These are phyloP conservation scores for Sebastes kiyomatsui DNA, from an alignment of 2,797 vertebrate genomes.

Conservation along the genomic window DNA sequence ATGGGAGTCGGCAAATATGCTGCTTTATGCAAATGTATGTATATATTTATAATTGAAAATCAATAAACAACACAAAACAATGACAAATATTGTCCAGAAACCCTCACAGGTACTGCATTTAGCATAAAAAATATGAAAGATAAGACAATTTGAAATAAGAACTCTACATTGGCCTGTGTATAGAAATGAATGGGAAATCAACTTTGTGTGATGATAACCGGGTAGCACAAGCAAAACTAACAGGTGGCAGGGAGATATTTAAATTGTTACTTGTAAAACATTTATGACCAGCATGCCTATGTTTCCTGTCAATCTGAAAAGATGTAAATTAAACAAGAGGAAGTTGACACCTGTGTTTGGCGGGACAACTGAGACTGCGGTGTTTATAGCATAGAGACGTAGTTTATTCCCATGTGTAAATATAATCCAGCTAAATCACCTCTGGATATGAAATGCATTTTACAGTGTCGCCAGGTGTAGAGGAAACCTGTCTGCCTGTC, in stretches of 20 bases:
- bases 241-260: not conserved
- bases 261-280: not conserved
- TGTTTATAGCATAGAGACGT: not conserved
- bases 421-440: conserved; percentile 24
- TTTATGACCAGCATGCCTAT: not conserved
- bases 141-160: not conserved
- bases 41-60: too few species aligned
- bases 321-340: not conserved
- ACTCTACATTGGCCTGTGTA: not conserved
- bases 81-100: too few species aligned
- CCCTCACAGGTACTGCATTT: too few species aligned
- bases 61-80: too few species aligned
- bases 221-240: not conserved
- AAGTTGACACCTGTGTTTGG: not conserved
- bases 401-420: conserved; percentile 10
- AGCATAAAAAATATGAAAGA: too few species aligned
- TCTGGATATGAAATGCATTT: conserved; percentile 20
- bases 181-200: not conserved
- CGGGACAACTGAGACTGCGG: not conserved
- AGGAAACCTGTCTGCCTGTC: conserved; percentile 27
- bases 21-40: too few species aligned
- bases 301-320: not conserved
- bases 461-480: conserved; percentile 20
- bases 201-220: not conserved
- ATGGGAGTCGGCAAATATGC: too few species aligned